Evolutionary conservation across 2,113 vertebrate species (phyloP).

Genomic region (Hylia prasina): DNA sequence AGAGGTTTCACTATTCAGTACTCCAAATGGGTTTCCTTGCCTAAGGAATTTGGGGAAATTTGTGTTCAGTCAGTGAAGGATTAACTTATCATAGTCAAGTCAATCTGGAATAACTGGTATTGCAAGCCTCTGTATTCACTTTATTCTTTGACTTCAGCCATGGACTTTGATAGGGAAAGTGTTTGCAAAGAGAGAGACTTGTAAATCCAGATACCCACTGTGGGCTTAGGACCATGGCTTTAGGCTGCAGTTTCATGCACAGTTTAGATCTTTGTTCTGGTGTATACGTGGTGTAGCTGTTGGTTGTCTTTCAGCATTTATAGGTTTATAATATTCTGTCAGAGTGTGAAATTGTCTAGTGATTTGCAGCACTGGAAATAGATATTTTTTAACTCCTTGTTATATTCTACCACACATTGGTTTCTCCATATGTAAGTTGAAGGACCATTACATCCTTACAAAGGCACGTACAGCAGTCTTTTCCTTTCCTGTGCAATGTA

Average conservation of each 20-base stretch:
- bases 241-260: neutral
- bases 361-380: neutral
- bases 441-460: neutral
- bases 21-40: neutral
- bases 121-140: neutral
- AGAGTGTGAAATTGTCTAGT: neutral
- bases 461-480: neutral
- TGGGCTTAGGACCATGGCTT: neutral
- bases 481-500: neutral
- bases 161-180: neutral
- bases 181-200: neutral
- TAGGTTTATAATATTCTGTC: neutral
- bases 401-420: neutral
- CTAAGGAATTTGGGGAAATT: neutral
- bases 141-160: neutral
- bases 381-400: neutral
- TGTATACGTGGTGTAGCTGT: neutral
- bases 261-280: neutral
- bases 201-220: neutral
- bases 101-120: neutral
- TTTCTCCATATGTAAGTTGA: neutral
- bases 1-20: accelerated
- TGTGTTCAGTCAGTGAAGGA: neutral
- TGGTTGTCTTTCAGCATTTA: neutral
- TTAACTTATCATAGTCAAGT: neutral